These are phyloP conservation scores for Orycteropus afer DNA, from an alignment of 2,113 vertebrate species.

Conservation along the genomic window DNA sequence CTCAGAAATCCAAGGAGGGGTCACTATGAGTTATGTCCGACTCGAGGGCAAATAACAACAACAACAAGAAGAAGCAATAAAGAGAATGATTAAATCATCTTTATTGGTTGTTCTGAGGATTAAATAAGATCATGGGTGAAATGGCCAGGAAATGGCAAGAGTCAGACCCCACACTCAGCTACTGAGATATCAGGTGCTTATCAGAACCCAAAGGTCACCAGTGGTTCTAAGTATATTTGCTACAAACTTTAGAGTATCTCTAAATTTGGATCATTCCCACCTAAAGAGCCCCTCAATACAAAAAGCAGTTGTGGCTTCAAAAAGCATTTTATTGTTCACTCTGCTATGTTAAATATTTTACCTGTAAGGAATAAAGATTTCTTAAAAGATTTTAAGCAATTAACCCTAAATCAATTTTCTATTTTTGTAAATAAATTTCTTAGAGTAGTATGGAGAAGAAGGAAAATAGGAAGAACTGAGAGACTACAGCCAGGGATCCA, in stretches of 20 bases:
- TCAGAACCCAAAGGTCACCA: neutral
- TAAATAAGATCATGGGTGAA: neutral
- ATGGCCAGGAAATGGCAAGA: neutral
- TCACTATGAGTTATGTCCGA: no score
- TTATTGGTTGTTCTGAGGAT: neutral
- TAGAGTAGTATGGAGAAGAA: neutral
- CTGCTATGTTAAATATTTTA: neutral
- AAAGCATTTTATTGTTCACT: neutral
- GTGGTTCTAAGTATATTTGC: neutral
- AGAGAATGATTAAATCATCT: neutral
- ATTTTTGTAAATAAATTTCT: neutral
- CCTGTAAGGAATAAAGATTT: neutral
- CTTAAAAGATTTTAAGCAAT: neutral
- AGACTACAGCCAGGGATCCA: neutral
- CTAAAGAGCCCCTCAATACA: neutral
- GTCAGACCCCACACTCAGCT: neutral
- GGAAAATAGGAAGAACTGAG: neutral
- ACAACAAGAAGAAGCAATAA: no score
- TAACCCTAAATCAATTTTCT: neutral
- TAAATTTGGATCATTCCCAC: neutral
- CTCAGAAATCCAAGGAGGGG: no score
- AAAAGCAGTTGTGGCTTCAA: neutral
- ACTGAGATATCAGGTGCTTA: neutral
- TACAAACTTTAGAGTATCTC: neutral
- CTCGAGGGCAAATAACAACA: no score